Evolutionary conservation across 2,797 vertebrate genomes (phyloP), one percentile per base, ranked within the genome.

Genomic region (Coracias cyanogaster): DNA sequence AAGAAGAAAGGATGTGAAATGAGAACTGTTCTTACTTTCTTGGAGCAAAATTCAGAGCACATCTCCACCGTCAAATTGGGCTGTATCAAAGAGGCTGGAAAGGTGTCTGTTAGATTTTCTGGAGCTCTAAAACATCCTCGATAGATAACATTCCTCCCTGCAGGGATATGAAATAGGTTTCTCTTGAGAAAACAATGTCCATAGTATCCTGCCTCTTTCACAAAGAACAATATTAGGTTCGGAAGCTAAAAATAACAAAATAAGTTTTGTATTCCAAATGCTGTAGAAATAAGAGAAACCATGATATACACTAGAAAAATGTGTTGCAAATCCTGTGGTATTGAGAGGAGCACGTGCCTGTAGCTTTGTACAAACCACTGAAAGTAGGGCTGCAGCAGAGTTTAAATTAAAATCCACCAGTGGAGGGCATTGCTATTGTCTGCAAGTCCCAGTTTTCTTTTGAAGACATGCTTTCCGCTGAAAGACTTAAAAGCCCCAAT

Each of bases 11-110:
- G 35, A 55, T 67, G 86, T 65, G 43, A 93, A 89, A 90, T 48
- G n/a, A 86, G 45, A 93, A 79, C 7, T 35, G 60, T 88, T 92
- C 96, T 97, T 98, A 99, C 99, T 98, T 99, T 99, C 97, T 99
- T 98, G 78, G 99, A 99, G 97, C 99, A 99, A 95, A 98, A 99
- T 97, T 99, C 99, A 1, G 99, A 98, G 98, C 99, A 99, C 92
- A 97, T 98, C 96, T 99, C 99, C 43, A 98, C 97, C 3, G 99
- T 99, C 71, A 99, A 93, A 90, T 99, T 99, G 90, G 98, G 96
- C 95, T 99, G 98, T 14, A 96, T 85, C 82, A 98, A 97, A 91
- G 98, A 97, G 97, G 98, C 93, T 13, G 99, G 98, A 94, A 99
- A 99, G 94, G 98, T 96, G 49, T 97, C 92, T 12, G 98, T 98